Conservation (phyloP, 64 coral and sea anemone species). For the Dendrophyllia cribrosa region DNA sequence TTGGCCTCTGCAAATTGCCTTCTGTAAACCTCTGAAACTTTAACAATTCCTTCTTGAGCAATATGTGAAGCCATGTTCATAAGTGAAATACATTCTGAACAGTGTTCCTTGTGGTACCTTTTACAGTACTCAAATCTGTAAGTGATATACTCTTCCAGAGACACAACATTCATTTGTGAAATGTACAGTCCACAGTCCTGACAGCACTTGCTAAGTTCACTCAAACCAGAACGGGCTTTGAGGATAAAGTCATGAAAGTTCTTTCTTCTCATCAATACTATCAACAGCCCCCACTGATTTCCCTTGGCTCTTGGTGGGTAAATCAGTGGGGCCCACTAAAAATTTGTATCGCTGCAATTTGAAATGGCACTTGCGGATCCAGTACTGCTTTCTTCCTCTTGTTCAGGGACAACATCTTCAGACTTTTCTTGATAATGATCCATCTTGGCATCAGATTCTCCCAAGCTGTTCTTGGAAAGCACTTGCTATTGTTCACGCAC, state of each 20-base stretch:
- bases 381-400: constrained; percentile 29
- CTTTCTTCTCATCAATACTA: constrained; percentile 24
- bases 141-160: constrained; percentile 49
- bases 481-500: too few species aligned
- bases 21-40: constrained; percentile 56
- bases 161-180: constrained; percentile 38
- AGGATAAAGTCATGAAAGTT: constrained; percentile 38
- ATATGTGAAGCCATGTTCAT: neutral
- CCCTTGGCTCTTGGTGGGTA: constrained; percentile 37
- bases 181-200: constrained; percentile 12
- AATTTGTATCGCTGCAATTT: constrained; percentile 35
- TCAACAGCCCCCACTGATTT: constrained; percentile 43
- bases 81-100: constrained; percentile 1
- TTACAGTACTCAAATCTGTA: constrained; percentile 45
- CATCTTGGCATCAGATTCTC: too few species aligned
- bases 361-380: constrained; percentile 35
- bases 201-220: constrained; percentile 1
- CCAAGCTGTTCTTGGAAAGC: too few species aligned
- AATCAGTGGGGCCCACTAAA: constrained; percentile 60
- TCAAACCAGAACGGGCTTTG: neutral
- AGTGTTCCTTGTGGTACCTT: constrained; percentile 30
- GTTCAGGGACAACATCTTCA: too few species aligned
- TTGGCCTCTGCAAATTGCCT: constrained; percentile 41
- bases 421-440: too few species aligned
- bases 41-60: constrained; percentile 49